phyloP scores from a whole-genome alignment of 2,113 vertebrate species.

The Chionis minor region DNA sequence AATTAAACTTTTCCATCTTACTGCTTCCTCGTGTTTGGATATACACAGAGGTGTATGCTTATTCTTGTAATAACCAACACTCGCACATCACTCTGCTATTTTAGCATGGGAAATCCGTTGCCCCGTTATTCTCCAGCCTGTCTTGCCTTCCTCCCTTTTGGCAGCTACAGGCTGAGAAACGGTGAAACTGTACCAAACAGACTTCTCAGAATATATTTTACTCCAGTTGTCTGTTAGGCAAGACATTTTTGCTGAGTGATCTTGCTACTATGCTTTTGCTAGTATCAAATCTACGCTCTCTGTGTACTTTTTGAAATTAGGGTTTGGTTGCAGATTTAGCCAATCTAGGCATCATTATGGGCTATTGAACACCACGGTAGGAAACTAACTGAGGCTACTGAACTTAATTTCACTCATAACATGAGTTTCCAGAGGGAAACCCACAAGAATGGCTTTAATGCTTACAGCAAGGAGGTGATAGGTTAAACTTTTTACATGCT shows the following conservation, averaged over 20 bases:
- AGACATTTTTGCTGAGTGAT: not conserved
- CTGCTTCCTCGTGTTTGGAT: not conserved
- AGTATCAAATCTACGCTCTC: not conserved
- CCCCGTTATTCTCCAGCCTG: not conserved
- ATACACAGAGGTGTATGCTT: not conserved
- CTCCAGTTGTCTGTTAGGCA: not conserved
- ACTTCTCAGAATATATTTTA: not conserved
- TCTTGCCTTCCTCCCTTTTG: not conserved
- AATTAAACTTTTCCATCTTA: not conserved
- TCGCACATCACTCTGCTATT: not conserved
- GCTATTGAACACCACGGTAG: not conserved
- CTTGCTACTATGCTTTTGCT: not conserved
- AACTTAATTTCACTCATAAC: not conserved
- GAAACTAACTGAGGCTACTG: not conserved
- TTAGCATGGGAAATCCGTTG: not conserved
- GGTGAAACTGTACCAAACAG: not conserved
- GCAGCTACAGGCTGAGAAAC: not conserved
- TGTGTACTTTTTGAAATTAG: not conserved
- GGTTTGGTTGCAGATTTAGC: slow-evolving; percentile 12
- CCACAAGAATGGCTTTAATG: not conserved
- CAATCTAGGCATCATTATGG: not conserved
- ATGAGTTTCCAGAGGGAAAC: not conserved
- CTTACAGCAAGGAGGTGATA: not conserved
- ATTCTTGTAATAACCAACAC: not conserved
- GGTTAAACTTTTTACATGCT: slow-evolving; percentile 23